phyloP scores from a whole-genome alignment of 2,888 invertebrate genomes.

The Eilema griseolum region DNA sequence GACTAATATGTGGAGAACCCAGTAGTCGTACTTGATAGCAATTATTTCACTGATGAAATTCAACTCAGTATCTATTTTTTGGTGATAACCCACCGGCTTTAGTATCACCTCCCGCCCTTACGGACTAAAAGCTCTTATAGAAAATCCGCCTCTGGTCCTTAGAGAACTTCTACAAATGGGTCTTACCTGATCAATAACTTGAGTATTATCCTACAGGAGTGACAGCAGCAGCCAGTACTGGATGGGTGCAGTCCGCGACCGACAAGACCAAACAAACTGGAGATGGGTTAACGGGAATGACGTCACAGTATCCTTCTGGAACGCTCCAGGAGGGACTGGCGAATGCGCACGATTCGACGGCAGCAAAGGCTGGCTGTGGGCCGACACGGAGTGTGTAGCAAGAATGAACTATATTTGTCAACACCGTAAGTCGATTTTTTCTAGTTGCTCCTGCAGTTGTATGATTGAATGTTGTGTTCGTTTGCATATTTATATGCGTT shows the following conservation, averaged over 20 bases:
- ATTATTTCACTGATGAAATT: no score
- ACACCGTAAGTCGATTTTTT: slow-evolving; percentile 91
- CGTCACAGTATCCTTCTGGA: slow-evolving; percentile 97
- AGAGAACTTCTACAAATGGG: not conserved
- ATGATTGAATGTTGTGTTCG: not conserved
- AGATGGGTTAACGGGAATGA: slow-evolving; percentile 96
- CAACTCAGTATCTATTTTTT: no score
- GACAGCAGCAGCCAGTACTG: slow-evolving; percentile 97
- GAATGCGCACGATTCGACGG: slow-evolving; percentile 97
- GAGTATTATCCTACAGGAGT: slow-evolving; percentile 84
- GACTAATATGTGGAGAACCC: no score
- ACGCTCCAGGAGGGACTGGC: slow-evolving; percentile 93
- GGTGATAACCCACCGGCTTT: no score
- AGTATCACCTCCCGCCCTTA: no score
- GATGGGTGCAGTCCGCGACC: slow-evolving; percentile 97
- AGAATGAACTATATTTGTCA: slow-evolving; percentile 96
- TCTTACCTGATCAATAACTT: slow-evolving; percentile 1
- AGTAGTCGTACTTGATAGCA: no score
- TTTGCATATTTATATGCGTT: not conserved
- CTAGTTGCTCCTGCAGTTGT: slow-evolving; percentile 25
- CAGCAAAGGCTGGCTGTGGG: slow-evolving; percentile 98
- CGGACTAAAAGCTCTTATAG: not conserved
- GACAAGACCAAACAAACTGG: slow-evolving; percentile 92
- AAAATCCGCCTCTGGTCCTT: not conserved
- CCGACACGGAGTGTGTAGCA: slow-evolving; percentile 95